Percentiles rank a stretch among this genome's conserved stretches.
Evolutionary conservation across 1,140 invertebrate genomes (phyloP).

Genomic region (Drosophila saltans): DNA sequence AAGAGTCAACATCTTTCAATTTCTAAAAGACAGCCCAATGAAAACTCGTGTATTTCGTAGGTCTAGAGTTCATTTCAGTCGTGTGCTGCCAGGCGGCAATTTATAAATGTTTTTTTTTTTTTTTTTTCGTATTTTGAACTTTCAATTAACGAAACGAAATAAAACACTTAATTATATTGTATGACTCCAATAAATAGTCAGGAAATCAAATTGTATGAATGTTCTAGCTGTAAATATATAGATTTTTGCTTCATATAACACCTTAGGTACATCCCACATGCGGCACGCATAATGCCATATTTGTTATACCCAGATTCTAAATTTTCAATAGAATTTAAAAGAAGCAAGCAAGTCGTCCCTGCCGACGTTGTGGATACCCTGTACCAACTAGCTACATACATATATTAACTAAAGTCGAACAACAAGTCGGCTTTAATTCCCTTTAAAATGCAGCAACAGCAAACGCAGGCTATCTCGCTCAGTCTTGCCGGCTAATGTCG

Average conservation of each 20-base stretch:
- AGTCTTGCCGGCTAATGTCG: too few relatives aligned
- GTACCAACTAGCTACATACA: too few relatives aligned
- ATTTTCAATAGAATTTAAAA: too few relatives aligned
- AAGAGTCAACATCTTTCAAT: too few relatives aligned
- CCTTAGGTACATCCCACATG: neutral
- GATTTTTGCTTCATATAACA: neutral
- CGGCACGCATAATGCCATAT: neutral
- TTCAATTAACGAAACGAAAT: neutral
- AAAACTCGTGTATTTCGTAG: neutral
- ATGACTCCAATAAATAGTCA: neutral
- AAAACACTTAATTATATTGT: constrained; percentile 12
- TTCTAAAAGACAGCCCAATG: neutral
- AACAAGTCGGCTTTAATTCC: too few relatives aligned
- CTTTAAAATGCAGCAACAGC: too few relatives aligned
- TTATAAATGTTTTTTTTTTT: neutral
- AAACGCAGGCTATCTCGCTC: too few relatives aligned
- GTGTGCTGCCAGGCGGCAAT: neutral
- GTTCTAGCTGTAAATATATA: constrained; percentile 6
- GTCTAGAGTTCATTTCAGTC: constrained; percentile 1
- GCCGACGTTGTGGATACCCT: too few relatives aligned
- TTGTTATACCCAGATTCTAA: neutral
- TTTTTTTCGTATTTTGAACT: neutral
- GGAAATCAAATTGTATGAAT: constrained; percentile 1
- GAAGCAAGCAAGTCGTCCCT: too few relatives aligned
- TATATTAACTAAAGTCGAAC: too few relatives aligned